Evolutionary conservation across 2,888 invertebrate species (phyloP).

Genomic region (Lasius platythorax): DNA sequence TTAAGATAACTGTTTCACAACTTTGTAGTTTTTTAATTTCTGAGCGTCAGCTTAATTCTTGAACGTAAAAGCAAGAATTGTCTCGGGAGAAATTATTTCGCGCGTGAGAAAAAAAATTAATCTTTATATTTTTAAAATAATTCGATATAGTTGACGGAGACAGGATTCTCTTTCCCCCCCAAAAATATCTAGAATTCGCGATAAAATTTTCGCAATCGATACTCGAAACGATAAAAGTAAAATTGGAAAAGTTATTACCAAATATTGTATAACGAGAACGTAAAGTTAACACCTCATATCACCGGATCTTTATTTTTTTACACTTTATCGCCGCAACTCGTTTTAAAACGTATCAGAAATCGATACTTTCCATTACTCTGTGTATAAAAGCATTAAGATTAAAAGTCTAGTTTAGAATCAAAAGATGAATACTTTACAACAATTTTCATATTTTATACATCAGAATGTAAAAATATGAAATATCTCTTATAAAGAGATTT

Average conservation of each 20-base stretch:
- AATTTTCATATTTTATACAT: neutral
- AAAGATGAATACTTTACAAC: neutral
- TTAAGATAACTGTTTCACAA: conserved; percentile 12
- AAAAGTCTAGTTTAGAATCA: neutral
- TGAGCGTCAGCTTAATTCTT: neutral
- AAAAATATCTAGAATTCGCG: too few relatives aligned
- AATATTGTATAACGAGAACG: neutral
- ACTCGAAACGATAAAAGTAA: neutral
- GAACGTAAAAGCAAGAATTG: conserved; percentile 4
- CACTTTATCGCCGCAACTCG: neutral
- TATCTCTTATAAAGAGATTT: neutral
- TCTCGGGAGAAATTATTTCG: neutral
- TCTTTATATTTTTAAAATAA: neutral
- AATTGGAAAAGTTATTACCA: neutral
- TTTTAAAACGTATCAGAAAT: neutral
- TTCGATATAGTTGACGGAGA: neutral
- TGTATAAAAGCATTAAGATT: neutral
- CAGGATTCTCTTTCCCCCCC: neutral
- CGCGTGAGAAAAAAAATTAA: neutral
- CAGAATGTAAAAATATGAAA: neutral
- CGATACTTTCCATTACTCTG: neutral
- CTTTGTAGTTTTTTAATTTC: conserved; percentile 17
- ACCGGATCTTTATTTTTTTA: neutral
- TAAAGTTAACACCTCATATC: neutral
- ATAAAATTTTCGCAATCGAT: neutral